phyloP scores from a whole-genome alignment of 2,888 invertebrate genomes.

The Drosophila conformis region DNA sequence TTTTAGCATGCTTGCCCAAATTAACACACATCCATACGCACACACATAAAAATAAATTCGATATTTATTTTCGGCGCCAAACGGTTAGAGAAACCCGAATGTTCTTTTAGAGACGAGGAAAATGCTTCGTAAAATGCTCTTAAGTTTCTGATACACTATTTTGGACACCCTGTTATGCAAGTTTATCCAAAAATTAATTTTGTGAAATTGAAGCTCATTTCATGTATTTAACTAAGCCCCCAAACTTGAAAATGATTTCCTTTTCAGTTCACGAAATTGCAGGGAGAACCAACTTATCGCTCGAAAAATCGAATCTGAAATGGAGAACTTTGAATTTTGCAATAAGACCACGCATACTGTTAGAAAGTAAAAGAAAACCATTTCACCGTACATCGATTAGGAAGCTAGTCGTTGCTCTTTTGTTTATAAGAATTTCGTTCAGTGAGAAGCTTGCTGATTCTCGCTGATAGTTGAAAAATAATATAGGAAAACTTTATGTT shows the following conservation, averaged over 20 bases:
- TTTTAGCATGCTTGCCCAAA: conserved; percentile 28
- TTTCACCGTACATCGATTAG: not conserved
- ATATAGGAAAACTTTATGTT: conserved; percentile 29
- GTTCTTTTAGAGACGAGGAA: conserved; percentile 18
- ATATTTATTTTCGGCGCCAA: conserved; percentile 34
- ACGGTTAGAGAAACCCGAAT: conserved; percentile 3
- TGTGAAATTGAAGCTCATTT: not conserved
- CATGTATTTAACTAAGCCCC: too few relatives aligned
- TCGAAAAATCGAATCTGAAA: not conserved
- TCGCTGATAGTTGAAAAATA: conserved; percentile 11
- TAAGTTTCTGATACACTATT: not conserved
- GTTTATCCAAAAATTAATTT: not conserved
- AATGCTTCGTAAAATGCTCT: conserved; percentile 2
- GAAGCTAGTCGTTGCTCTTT: conserved; percentile 6
- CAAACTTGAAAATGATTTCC: not conserved
- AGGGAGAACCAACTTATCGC: not conserved
- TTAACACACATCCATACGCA: conserved; percentile 5
- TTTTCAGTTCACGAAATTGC: not conserved
- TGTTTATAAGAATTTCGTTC: conserved; percentile 18
- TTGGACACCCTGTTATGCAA: not conserved
- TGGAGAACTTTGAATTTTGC: not conserved
- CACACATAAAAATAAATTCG: conserved; percentile 20
- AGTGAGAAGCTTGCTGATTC: not conserved
- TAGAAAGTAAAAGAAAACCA: conserved; percentile 3
- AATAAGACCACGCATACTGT: not conserved